Evolutionary conservation across 2,113 vertebrate genomes (phyloP), one percentile per base, ranked within the genome.

Genomic region (Psittacula cyanocephala): DNA sequence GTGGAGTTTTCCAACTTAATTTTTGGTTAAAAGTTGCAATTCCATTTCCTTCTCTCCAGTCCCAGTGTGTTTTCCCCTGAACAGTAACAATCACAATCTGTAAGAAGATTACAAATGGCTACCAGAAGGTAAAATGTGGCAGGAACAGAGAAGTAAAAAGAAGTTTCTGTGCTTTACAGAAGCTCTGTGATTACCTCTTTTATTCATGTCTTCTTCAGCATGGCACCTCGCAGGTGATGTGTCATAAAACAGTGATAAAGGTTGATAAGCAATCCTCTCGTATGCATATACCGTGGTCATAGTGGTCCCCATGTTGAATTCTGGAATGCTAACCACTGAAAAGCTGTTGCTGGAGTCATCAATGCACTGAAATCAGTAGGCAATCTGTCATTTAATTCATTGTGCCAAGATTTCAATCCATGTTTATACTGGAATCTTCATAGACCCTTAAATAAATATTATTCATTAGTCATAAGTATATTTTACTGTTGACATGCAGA

Each of bases 401-500:
- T 14, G 65, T 91, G 95, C 95, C 95, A 95, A 74, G 80, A 84
- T 75, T 91, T n/a, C 82, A 78, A 6, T 71, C 86, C 76, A 55
- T 64, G 41, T 89, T 94, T 88, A 10, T 37, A 17, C 41, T 65
- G 81, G 63, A 86, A 91, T 77, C 84, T 81, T 43, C 85, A 74
- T 37, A 94, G 75, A 76, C 68, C n/a, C 71, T 89, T 74, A 29
- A 69, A 88, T 95, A 96, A 96, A 96, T 95, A 92, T 90, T 96
- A 86, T 64, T 77, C 43, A 95, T 95, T 94, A 86, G 55, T 88
- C 95, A 96, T 52, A 35, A 28, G 57, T 95, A 50, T 88, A 75
- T 97, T 91, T 91, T 88, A 64, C 81, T 92, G 92, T 93, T 94
- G 88, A 88, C 86, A 81, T 16, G 80, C 82, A 88, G 95, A 78